These are phyloP conservation scores for Patella ulyssiponensis DNA, from an alignment of 2,888 invertebrate species.

Conservation along the genomic window DNA sequence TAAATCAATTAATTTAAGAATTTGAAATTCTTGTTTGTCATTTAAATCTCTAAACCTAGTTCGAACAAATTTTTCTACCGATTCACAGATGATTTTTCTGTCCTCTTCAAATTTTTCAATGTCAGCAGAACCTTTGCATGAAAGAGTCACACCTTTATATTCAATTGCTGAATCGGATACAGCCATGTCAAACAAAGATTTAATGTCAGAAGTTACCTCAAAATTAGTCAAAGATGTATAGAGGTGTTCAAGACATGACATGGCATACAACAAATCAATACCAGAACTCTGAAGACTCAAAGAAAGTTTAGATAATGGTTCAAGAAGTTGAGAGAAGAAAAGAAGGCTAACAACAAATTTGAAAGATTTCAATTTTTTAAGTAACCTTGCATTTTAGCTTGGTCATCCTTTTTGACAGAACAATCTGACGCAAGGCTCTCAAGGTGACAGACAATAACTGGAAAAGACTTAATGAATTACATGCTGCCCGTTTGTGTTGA, in stretches of 20 bases:
- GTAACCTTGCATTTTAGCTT: slow-evolving; percentile 3
- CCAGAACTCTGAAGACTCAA: neutral
- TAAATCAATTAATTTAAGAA: neutral
- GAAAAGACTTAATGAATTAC: neutral
- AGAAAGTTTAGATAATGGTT: slow-evolving; percentile 5
- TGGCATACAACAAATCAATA: neutral
- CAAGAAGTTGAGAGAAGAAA: neutral
- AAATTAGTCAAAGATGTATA: neutral
- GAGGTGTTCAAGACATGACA: neutral
- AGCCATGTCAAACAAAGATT: too few species aligned
- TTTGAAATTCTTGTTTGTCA: neutral
- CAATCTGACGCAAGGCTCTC: neutral
- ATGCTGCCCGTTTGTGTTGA: slow-evolving; percentile 12
- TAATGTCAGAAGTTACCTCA: neutral
- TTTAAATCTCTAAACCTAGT: neutral
- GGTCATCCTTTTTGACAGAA: neutral
- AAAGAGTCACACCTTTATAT: too few species aligned
- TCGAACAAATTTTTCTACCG: neutral
- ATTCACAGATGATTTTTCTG: too few species aligned
- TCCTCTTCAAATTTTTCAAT: too few species aligned
- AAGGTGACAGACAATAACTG: neutral
- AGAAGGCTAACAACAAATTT: slow-evolving; percentile 9
- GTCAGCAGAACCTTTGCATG: too few species aligned
- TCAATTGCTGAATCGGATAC: too few species aligned
- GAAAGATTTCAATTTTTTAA: neutral